Evolutionary conservation across 2,113 vertebrate species (phyloP), one percentile per base, ranked within the genome.

Genomic region (Thinocorus orbignyianus): DNA sequence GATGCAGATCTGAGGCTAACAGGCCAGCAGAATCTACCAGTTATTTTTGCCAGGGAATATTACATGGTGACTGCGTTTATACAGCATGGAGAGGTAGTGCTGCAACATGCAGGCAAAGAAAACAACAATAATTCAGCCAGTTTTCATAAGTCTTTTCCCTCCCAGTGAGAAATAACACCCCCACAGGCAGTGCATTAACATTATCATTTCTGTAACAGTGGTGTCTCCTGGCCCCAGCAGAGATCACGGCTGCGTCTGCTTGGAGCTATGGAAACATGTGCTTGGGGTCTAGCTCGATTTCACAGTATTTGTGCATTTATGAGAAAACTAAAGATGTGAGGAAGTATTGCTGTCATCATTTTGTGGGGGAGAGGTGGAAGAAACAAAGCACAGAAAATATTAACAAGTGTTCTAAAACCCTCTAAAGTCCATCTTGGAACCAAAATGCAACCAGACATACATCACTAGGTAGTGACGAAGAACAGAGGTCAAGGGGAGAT

Each of bases 181-280:
- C 66, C 41, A 33, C 19, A 61, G 74, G 44, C 66, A 77, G 44
- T 73, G 44, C 78, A 65, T 62, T 87, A 87, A 49, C 57, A 19
- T 86, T 62, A 87, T 51, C 4, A 55, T 94, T 85, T 90, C 91
- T 91, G 0, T 76, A 87, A 62, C 78, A 85, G 62, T 12, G 6
- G 37, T 61, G 37, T 65, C 57, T 89, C 23, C 65, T 76, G 66
- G 41, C 17, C 71, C 31, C 70, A 61, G 44, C 0, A 84, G 66
- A 81, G 61, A 79, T 81, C 33, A n/a, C 0, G 9, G 39, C 33
- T 0, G 0, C 37, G 19, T 77, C 55, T 58, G 31, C 74, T 88
- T 48, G 60, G 60, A 93, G 77, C 73, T 89, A 30, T 1, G 5
- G 48, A 55, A 81, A 61, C 52, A 14, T 17, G 58, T 54, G 15